phyloP scores from a whole-genome alignment of 2,797 vertebrate species.

The Sciurus vulgaris region DNA sequence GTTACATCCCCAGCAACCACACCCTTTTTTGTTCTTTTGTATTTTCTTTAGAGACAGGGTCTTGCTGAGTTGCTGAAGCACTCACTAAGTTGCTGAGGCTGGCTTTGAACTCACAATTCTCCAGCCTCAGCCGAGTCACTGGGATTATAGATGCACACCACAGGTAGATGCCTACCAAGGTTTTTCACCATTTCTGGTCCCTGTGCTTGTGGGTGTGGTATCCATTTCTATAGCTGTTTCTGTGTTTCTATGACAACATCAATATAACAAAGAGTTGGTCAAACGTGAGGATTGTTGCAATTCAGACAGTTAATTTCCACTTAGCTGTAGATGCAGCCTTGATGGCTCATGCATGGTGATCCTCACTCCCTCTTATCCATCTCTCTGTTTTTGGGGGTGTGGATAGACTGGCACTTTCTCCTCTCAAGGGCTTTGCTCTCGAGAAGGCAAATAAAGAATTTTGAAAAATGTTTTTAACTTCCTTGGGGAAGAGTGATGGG shows the following conservation, averaged over 20 bases:
- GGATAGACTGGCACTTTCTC: constrained; percentile 22
- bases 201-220: background rate
- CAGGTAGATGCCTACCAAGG: background rate
- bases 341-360: constrained; percentile 69
- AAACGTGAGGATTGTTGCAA: constrained; percentile 75
- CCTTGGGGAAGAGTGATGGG: background rate
- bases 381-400: constrained; percentile 27
- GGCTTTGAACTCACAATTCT: no score
- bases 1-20: no score
- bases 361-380: constrained; percentile 32
- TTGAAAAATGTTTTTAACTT: background rate
- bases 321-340: constrained; percentile 6
- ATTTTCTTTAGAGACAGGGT: no score
- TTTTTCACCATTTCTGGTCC: background rate
- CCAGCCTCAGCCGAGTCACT: no score
- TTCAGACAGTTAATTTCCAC: constrained; percentile 73
- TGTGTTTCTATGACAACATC: background rate
- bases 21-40: no score
- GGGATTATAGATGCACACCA: no score
- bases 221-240: background rate
- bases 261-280: constrained; percentile 49
- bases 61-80: no score
- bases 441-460: background rate
- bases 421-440: background rate
- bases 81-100: no score